Evolutionary conservation across 2,888 invertebrate species (phyloP).

Genomic region (Leptothorax acervorum): DNA sequence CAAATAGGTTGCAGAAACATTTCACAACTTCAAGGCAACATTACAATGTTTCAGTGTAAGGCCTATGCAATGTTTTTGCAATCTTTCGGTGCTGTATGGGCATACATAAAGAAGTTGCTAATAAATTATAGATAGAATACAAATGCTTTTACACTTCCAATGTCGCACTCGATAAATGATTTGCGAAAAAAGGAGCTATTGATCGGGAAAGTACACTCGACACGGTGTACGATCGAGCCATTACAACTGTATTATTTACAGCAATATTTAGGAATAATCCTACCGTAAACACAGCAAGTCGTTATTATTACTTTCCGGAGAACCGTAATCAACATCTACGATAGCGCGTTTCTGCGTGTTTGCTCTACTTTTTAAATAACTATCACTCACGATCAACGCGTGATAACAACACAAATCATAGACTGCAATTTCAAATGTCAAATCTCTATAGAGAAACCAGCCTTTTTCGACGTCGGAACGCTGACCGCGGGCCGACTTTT

Average conservation of each 20-base stretch:
- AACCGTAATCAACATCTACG: conserved; percentile 33
- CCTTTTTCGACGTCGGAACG: neutral
- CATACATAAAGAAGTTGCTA: neutral
- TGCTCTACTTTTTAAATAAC: conserved; percentile 38
- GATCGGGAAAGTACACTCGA: conserved; percentile 6
- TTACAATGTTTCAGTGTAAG: no score
- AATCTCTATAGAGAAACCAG: neutral
- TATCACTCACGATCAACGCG: conserved; percentile 19
- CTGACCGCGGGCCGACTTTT: neutral
- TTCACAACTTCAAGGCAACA: no score
- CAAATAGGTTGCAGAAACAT: no score
- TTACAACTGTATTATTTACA: neutral
- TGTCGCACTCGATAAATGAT: neutral
- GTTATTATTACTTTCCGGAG: conserved; percentile 21
- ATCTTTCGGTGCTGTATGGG: no score
- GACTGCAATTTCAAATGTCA: conserved; percentile 20
- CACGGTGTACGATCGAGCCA: neutral
- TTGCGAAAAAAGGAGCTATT: neutral
- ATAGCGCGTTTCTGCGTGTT: conserved; percentile 22
- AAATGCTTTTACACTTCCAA: neutral
- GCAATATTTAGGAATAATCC: neutral
- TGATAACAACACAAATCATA: conserved; percentile 42
- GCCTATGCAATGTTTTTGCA: no score
- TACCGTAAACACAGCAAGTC: conserved; percentile 25
- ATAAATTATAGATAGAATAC: neutral